A percentile compares a stretch with the other conserved stretches of the same genome.
These are phyloP conservation scores for Physella acuta DNA, from an alignment of 1,140 invertebrate species.

Conservation along the genomic window DNA sequence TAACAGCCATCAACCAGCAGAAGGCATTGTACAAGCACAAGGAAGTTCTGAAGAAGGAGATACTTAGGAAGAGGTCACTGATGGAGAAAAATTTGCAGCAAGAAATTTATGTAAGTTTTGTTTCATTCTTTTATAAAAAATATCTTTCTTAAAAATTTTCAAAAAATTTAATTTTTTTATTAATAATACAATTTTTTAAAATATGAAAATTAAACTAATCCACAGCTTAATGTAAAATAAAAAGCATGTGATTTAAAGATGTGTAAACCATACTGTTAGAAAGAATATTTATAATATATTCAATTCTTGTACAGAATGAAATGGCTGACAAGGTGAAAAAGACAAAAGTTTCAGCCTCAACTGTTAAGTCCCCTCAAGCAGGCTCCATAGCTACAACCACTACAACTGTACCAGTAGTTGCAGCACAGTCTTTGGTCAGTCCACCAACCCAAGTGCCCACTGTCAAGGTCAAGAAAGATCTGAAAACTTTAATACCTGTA, in stretches of 20 bases:
- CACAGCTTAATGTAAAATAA: too few relatives aligned
- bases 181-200: neutral
- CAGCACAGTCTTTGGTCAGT: neutral
- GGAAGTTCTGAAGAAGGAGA: conserved; percentile 89
- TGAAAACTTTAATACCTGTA: neutral
- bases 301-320: conserved; percentile 33
- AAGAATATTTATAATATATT: neutral
- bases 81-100: conserved; percentile 88
- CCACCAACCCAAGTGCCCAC: conserved; percentile 6
- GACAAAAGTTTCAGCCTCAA: conserved; percentile 16
- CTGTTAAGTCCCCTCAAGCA: conserved; percentile 15
- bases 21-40: conserved; percentile 76
- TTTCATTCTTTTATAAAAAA: neutral
- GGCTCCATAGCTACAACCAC: neutral
- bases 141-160: neutral
- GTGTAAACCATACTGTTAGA: too few relatives aligned
- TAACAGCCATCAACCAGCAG: conserved; percentile 52
- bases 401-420: neutral
- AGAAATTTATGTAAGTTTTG: conserved; percentile 74
- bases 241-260: too few relatives aligned
- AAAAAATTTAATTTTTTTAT: neutral
- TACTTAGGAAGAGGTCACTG: conserved; percentile 83
- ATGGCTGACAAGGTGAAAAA: conserved; percentile 37
- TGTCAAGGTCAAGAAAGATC: neutral
- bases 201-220: too few relatives aligned